Conservation (phyloP, 1,140 invertebrate species). For the Magallana ariakensis region DNA sequence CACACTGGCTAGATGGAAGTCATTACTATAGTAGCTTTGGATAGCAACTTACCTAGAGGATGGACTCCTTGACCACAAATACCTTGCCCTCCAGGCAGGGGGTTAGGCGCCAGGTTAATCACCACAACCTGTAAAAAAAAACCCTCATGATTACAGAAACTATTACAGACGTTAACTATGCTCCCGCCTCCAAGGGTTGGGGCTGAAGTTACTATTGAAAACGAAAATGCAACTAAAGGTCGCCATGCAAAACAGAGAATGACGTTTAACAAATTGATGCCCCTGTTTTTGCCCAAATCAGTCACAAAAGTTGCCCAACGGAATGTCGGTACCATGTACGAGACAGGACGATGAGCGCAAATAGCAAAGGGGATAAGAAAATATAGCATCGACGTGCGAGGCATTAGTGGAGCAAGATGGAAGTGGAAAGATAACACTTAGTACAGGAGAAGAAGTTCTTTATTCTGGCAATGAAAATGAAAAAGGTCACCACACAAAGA, state of each 20-base stretch:
- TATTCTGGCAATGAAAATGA: constrained; percentile 1
- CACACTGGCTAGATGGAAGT: constrained; percentile 13
- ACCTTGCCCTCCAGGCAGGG: constrained; percentile 21
- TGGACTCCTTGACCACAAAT: neutral
- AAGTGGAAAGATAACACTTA: neutral
- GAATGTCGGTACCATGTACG: neutral
- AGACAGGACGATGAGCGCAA: neutral
- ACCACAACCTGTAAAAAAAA: constrained; percentile 21
- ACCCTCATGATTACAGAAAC: constrained; percentile 31
- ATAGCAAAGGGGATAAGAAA: constrained; percentile 26
- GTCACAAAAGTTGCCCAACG: neutral
- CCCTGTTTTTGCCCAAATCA: neutral
- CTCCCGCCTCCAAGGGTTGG: neutral
- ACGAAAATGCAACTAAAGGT: neutral
- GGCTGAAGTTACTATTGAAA: neutral
- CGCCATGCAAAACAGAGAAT: neutral
- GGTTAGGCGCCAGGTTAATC: constrained; percentile 33
- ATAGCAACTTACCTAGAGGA: constrained; percentile 38
- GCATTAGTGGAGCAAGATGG: constrained; percentile 7
- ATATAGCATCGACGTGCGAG: neutral
- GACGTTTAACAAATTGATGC: neutral
- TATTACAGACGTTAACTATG: neutral
- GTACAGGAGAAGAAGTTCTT: neutral
- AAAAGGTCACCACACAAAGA: constrained; percentile 20
- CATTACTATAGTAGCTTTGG: constrained; percentile 39